Evolutionary conservation across 1,140 invertebrate genomes (phyloP), one percentile per base, ranked within the genome.

Genomic region (Ephestia elutella): DNA sequence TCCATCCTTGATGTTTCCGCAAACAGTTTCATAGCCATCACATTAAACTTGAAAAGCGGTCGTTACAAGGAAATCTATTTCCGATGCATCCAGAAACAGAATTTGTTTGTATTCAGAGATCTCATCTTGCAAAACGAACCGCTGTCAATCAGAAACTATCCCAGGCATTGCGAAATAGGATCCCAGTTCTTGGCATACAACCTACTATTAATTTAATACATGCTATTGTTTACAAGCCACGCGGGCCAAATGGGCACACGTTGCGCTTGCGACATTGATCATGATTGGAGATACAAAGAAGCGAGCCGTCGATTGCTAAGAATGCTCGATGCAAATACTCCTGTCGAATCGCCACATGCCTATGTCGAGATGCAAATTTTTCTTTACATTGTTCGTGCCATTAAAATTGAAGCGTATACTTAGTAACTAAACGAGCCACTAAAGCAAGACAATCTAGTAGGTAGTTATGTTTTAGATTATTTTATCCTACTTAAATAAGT

Each of bases 151-250:
- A 21, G 2, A 25, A 30, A 15, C 30, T 50, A 28, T 15, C 38
- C 38, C 38, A 44, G 38, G n/a, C 38, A 25, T 60, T 60, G 58
- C 58, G 58, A 60, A 53, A 53, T 38, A 54, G 51, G 35, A 60
- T 53, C 13, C 51, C 35, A 49, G 56, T 2, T 18, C 56, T 63
- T 63, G 59, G 59, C 63, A 60, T 60, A 30, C 38, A 32, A 53
- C 10, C 55, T 56, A 57, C 51, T 57, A 57, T 64, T 60, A 58
- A 56, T 50, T 59, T 58, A 58, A 59, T 57, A 63, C 38, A 48
- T 57, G 25, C 63, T 54, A 65, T 65, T 65, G 63, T 65, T 61
- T 59, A 65, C 59, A 51, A 44, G 57, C 50, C 3, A 19, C n/a
- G 30, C 19, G 28, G 19, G 56, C 63, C 53, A 60, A 63, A 13